Base-by-base conservation (phyloP, 2,113 vertebrate species). In the Piaya cayana region DNA sequence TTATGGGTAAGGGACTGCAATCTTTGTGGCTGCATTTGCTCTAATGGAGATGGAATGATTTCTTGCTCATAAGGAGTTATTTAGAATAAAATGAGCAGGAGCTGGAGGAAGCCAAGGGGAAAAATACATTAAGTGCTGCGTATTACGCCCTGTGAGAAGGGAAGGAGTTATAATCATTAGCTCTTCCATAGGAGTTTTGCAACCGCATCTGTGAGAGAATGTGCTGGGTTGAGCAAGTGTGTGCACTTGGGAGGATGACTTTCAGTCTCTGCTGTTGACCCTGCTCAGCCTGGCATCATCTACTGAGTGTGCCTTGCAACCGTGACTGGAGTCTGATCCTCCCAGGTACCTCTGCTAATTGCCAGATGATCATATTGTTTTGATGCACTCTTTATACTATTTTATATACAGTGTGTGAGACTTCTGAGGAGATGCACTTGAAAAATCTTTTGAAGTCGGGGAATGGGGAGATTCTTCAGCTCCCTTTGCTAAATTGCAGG, bases 291-390 rank as follows among this genome's bases (percentile, higher is more conserved):
- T 30, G 11, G 10, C 27, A 10, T 32, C 3, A 65, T 26, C 15
- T 83, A 2, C 8, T 55, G 53, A 45, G n/a, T 4, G 3, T 62
- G 22, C 26, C 29, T 9, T n/a, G 26, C 45, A 63, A n/a, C 30
- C 12, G 8, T 36, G 47, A 11, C 23, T 63, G 64, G 43, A 27
- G 49, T 27, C 47, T 29, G 8, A 30, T 47, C 26, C 25, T 84
- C 45, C 36, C n/a, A 39, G 32, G 19, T 30, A 23, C 50, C 27
- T 25, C 37, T 43, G 20, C 15, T 27, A 13, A 18, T 43, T 71
- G 25, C 25, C 10, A 53, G 30, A 6, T 14, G 6, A 11, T 5
- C 20, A 8, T 25, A 8, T 6, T 52, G n/a, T 0, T 42, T 50
- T 56, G 34, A 39, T 32, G 12, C 21, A 8, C 5, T 36, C 27